A percentile compares a stretch with the other conserved stretches of the same genome.
These are phyloP conservation scores for Rallus crepitans DNA, from an alignment of 2,797 vertebrate species.

Conservation along the genomic window DNA sequence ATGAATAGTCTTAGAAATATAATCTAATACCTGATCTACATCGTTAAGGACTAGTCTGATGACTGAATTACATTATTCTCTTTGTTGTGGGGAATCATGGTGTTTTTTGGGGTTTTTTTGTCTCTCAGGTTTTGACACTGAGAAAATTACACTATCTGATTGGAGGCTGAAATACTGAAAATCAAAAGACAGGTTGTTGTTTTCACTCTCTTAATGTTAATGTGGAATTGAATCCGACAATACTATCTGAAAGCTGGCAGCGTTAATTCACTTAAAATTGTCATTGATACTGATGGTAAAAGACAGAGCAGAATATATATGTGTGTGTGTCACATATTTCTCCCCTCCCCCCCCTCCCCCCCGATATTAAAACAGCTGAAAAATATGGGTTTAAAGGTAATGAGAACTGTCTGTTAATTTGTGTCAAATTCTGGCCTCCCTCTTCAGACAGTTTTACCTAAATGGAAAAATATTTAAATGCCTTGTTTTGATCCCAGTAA, in stretches of 20 bases:
- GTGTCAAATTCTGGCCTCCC: too few species aligned
- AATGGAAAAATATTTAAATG: too few species aligned
- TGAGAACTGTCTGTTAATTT: too few species aligned
- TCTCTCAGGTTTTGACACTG: conserved; percentile 33
- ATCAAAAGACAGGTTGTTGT: conserved; percentile 69
- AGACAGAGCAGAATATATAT: not conserved
- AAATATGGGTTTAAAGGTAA: too few species aligned
- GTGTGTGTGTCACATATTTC: too few species aligned
- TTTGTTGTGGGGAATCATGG: not conserved
- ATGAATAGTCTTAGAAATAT: not conserved
- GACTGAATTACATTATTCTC: not conserved
- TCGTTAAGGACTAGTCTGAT: not conserved
- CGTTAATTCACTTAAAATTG: not conserved
- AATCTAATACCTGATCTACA: accelerated
- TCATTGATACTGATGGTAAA: not conserved
- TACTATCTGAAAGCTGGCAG: not conserved
- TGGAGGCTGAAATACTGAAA: conserved; percentile 74
- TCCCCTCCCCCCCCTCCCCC: too few species aligned
- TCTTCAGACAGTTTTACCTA: too few species aligned
- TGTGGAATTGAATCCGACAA: not conserved
- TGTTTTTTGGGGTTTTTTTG: not conserved
- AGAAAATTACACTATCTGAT: conserved; percentile 82
- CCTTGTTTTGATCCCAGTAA: too few species aligned
- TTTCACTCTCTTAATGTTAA: not conserved
- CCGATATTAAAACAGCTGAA: too few species aligned